Evolutionary conservation across 2,797 vertebrate species (phyloP), one percentile per base, ranked within the genome.

Genomic region (Tenualosa ilisha): DNA sequence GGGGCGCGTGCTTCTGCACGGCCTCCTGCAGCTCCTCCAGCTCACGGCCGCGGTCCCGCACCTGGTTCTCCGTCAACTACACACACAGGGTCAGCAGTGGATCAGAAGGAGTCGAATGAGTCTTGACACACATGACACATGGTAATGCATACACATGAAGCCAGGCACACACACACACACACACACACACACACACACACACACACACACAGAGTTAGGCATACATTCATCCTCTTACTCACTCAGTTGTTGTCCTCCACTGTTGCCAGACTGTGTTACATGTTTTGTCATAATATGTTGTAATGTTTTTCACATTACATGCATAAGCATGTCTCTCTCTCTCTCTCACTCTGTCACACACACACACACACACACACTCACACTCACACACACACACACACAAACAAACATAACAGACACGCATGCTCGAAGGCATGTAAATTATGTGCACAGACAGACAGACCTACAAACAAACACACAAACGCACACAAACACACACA

Each of bases 61-160:
- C 96, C 93, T 99, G 97, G 92, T 98, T 97, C 93, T 99, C 97
- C 83, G 95, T 95, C 88, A 97, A 94, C 98, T 99, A 92, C 50
- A 0, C 17, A 51, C 61, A 82, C 54, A 82, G 54, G 17, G 8
- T 13, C 11, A 84, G 2, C 43, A 46, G 65, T 49, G 40, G 24
- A 46, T 54, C 37, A 83, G 63, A 31, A 24, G 24, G 63, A 31
- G 63, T 65, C 24, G 31, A 31, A 11, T 1, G 63, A 65, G 24
- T 65, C 26, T 8, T 26, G 63, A 31, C 11, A 12, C 24, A 31
- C 24, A 31, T 31, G 31, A 31, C 31, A 31, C 31, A 65, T 31
- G 11, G 11, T 65, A 65, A 31, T 31, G n/a, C 63, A 65, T 12
- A 9, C 11, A 26, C 24, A 26, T 11, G 17, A 56, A 56, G 17